Percentiles rank a stretch among this genome's conserved stretches.
These are phyloP conservation scores for Papilio aristodemus DNA, from an alignment of 1,140 invertebrate genomes.

Conservation along the genomic window DNA sequence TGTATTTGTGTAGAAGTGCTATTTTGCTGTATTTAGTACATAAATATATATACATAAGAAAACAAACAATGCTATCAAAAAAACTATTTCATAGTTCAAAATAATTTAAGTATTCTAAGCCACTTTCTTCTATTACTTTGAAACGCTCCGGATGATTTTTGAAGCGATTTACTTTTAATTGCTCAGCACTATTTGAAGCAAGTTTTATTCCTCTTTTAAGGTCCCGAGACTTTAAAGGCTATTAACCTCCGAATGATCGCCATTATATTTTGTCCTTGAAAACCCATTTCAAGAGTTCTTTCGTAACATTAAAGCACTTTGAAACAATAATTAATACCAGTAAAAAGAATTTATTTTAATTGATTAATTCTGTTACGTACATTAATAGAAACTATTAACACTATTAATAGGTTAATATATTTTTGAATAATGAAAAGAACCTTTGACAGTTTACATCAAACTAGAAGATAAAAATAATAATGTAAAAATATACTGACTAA, in stretches of 20 bases:
- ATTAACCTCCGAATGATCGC: constrained; percentile 32
- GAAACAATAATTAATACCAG: constrained; percentile 5
- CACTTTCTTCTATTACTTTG: constrained; percentile 17
- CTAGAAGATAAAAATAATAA: too few species aligned
- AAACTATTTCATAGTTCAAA: background rate
- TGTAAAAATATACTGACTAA: too few species aligned
- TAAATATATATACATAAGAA: too few species aligned
- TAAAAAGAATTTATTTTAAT: background rate
- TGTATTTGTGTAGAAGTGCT: too few species aligned
- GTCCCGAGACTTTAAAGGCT: constrained; percentile 30
- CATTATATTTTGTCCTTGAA: constrained; percentile 31
- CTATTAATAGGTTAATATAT: too few species aligned
- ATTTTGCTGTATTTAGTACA: too few species aligned
- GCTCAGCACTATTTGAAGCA: constrained; percentile 33
- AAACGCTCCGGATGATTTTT: constrained; percentile 27
- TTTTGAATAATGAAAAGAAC: too few species aligned
- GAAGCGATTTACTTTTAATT: constrained; percentile 35
- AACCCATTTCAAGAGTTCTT: constrained; percentile 17
- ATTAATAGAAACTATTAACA: too few species aligned
- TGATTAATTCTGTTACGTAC: background rate
- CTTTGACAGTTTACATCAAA: too few species aligned
- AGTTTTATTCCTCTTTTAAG: constrained; percentile 36
- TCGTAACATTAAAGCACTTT: constrained; percentile 7
- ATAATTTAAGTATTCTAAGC: constrained; percentile 5
- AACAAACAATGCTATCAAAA: background rate